These are phyloP conservation scores for Stictocephala bisonia DNA, from an alignment of 2,888 invertebrate genomes.

Conservation along the genomic window DNA sequence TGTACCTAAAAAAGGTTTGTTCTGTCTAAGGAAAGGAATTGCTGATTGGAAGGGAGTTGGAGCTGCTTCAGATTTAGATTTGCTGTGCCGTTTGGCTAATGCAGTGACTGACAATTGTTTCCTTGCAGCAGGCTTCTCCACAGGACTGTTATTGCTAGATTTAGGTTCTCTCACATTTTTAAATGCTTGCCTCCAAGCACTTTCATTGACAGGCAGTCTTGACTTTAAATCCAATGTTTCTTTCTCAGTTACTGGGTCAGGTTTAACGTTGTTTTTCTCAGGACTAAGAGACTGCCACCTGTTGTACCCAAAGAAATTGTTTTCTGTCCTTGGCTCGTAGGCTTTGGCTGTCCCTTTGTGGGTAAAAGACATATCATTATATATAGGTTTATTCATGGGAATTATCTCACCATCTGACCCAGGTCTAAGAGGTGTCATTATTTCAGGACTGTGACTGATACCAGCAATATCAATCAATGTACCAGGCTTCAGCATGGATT, in stretches of 20 bases:
- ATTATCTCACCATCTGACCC: constrained; percentile 24
- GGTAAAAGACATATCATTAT: neutral
- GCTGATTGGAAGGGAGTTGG: neutral
- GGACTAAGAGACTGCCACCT: neutral
- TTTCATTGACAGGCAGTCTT: constrained; percentile 52
- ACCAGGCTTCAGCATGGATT: constrained; percentile 41
- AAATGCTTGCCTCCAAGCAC: constrained; percentile 57
- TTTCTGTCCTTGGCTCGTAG: constrained; percentile 3
- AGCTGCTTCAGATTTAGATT: constrained; percentile 1
- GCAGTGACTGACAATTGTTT: constrained; percentile 48
- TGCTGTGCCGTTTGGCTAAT: constrained; percentile 27
- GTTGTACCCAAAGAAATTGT: neutral
- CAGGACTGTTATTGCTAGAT: constrained; percentile 47
- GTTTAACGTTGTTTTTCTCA: constrained; percentile 10
- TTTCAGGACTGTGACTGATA: constrained; percentile 31
- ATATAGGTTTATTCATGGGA: constrained; percentile 7
- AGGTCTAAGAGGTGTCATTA: constrained; percentile 28
- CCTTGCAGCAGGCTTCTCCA: constrained; percentile 53
- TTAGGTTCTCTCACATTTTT: constrained; percentile 54
- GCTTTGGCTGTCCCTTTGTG: neutral
- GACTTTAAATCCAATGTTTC: constrained; percentile 17
- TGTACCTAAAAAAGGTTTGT: constrained; percentile 34
- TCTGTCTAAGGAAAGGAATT: constrained; percentile 40
- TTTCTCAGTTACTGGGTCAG: constrained; percentile 4
- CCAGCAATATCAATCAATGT: constrained; percentile 43